Percentiles rank a stretch among this genome's conserved stretches.
phyloP scores from a whole-genome alignment of 2,113 vertebrate genomes.

The Aegithalos caudatus region DNA sequence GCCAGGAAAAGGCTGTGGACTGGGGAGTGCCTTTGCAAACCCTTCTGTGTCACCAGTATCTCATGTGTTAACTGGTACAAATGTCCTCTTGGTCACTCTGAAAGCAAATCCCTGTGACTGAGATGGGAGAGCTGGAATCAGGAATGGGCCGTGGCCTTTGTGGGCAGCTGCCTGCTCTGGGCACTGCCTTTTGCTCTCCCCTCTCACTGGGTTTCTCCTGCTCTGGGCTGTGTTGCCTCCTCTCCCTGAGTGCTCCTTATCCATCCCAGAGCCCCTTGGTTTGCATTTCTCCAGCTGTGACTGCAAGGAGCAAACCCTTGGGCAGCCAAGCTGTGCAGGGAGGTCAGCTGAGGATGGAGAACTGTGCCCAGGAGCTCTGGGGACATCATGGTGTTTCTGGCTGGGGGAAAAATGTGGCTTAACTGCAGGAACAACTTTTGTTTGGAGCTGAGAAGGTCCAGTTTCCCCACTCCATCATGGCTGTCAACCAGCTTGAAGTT shows the following conservation, averaged over 20 bases:
- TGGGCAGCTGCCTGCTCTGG: not conserved
- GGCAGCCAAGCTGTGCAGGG: not conserved
- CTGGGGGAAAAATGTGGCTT: not conserved
- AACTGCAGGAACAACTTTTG: not conserved
- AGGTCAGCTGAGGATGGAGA: not conserved
- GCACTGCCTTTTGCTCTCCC: not conserved
- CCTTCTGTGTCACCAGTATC: not conserved
- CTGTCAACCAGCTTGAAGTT: not conserved
- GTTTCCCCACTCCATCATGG: not conserved
- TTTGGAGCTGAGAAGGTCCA: not conserved
- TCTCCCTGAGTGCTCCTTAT: not conserved
- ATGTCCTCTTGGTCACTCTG: not conserved
- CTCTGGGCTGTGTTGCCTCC: not conserved
- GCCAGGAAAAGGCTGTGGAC: not conserved
- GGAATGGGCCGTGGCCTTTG: not conserved
- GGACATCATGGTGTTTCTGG: not conserved
- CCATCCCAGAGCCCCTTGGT: not conserved
- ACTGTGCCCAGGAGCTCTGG: not conserved
- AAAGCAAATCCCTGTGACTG: not conserved
- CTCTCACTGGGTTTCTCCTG: not conserved
- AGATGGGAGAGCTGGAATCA: not conserved
- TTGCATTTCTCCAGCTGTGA: not conserved
- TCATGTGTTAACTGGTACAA: not conserved
- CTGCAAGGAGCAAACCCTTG: not conserved
- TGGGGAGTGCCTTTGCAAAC: not conserved